phyloP scores from a whole-genome alignment of 2,797 vertebrate genomes.

The Fringilla coelebs region DNA sequence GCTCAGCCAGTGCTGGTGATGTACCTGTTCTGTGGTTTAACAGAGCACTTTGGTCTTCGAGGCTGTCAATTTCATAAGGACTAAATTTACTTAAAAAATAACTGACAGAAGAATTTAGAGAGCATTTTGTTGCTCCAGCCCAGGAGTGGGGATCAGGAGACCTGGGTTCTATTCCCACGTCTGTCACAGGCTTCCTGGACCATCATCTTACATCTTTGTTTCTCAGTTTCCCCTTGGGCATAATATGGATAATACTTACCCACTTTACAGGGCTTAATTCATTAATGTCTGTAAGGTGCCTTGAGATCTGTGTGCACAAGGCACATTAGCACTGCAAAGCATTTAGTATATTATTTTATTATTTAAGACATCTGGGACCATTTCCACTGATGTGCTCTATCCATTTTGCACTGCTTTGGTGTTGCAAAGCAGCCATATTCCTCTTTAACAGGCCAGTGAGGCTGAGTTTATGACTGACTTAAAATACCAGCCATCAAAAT shows the following conservation, averaged over 20 bases:
- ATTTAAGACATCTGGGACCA: constrained; percentile 67
- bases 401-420: constrained; percentile 60
- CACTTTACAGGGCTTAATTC: constrained; percentile 63
- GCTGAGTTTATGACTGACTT: constrained; percentile 31
- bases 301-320: constrained; percentile 57
- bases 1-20: background rate
- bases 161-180: constrained; percentile 17
- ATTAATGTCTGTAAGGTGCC: constrained; percentile 63
- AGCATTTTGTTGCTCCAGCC: background rate
- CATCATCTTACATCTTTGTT: constrained; percentile 65
- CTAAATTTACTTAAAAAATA: constrained; percentile 30
- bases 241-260: constrained; percentile 62
- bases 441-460: constrained; percentile 21
- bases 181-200: constrained; percentile 55
- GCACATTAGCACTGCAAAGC: constrained; percentile 60
- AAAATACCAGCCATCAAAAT: background rate
- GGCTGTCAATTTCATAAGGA: constrained; percentile 34
- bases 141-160: background rate
- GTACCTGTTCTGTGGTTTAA: background rate
- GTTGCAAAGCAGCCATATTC: constrained; percentile 48
- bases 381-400: constrained; percentile 57
- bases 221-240: constrained; percentile 50
- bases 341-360: constrained; percentile 71
- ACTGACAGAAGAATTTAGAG: constrained; percentile 35
- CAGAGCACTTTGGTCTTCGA: background rate